Percentiles rank a stretch among this genome's conserved stretches.
Evolutionary conservation across 2,113 vertebrate genomes (phyloP).

Genomic region (Thamnophis sirtalis): DNA sequence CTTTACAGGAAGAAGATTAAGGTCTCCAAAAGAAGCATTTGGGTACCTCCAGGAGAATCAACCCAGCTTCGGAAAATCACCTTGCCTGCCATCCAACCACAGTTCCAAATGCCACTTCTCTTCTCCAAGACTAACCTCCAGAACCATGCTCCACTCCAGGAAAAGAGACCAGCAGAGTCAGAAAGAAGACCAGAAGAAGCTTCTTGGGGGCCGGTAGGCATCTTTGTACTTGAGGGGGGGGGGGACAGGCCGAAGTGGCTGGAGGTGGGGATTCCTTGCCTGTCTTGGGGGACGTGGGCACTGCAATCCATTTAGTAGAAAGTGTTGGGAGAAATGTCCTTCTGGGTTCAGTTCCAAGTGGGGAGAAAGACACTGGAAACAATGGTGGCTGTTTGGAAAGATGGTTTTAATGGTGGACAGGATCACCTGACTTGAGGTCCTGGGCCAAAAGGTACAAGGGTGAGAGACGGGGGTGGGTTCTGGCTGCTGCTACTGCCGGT

Average conservation of each 20-base stretch:
- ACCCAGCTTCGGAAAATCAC: constrained; percentile 5
- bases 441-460: no score
- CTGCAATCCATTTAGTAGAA: neutral
- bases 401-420: no score
- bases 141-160: rapidly evolving
- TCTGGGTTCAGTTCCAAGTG: no score
- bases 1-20: neutral
- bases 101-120: neutral
- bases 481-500: no score
- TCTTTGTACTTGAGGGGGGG: neutral
- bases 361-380: no score
- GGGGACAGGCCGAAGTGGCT: neutral
- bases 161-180: neutral
- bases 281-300: neutral
- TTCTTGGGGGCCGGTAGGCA: neutral
- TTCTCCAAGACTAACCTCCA: constrained; percentile 6
- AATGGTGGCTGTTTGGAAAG: no score
- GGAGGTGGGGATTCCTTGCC: neutral
- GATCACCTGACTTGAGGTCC: no score
- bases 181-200: neutral
- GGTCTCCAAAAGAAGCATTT: neutral
- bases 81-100: neutral
- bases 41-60: neutral
- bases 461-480: no score
- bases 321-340: neutral